Evolutionary conservation across 2,888 invertebrate genomes (phyloP).

Genomic region (Coenonympha glycerion): DNA sequence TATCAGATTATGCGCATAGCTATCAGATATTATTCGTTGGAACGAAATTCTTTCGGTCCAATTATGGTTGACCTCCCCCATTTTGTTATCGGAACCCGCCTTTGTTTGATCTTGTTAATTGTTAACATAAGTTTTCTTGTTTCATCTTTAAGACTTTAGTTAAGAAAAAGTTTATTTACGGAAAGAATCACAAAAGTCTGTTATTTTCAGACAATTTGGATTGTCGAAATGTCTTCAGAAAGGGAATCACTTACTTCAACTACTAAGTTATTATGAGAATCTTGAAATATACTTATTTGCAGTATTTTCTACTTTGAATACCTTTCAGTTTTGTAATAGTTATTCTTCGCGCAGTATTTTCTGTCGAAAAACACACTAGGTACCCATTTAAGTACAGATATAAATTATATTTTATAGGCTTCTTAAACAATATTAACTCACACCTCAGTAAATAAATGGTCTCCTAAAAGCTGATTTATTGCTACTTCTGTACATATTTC

Average conservation of each 20-base stretch:
- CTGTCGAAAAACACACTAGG: background rate
- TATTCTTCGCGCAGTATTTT: background rate
- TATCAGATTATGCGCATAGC: slow-evolving; percentile 27
- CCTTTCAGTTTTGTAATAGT: background rate
- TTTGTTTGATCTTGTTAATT: background rate
- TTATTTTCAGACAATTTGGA: no score
- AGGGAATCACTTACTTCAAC: no score
- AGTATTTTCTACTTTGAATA: no score
- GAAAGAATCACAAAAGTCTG: no score
- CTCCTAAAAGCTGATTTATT: slow-evolving; percentile 25
- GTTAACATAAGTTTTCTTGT: background rate
- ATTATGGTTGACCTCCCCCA: slow-evolving; percentile 21
- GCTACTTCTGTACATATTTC: slow-evolving; percentile 17
- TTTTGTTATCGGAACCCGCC: background rate
- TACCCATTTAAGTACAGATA: background rate
- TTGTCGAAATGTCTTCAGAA: no score
- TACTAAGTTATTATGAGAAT: no score
- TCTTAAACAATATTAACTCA: slow-evolving; percentile 9
- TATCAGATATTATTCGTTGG: slow-evolving; percentile 19
- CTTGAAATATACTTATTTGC: no score
- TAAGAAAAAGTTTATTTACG: no score
- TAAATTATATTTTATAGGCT: slow-evolving; percentile 8
- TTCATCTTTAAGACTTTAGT: no score
- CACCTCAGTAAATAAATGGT: background rate
- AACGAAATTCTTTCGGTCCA: slow-evolving; percentile 22